Conservation (phyloP, 2,888 invertebrate species). For the Copidosoma aretas region DNA sequence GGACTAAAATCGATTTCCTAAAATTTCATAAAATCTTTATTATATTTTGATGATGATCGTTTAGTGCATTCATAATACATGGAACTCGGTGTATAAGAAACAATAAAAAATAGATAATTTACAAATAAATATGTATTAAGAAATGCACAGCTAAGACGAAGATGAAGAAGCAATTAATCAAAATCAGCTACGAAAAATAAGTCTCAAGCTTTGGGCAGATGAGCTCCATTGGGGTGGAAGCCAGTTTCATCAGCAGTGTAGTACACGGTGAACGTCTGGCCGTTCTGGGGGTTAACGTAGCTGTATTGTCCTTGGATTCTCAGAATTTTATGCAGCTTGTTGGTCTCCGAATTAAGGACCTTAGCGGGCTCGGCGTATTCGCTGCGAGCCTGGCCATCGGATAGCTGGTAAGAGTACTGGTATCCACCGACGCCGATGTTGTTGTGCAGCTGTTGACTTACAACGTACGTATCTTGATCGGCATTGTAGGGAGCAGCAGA, state of each 20-base stretch:
- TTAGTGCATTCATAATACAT: no score
- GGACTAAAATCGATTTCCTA: no score
- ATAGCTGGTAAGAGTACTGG: conserved; percentile 40
- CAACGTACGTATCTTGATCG: conserved; percentile 26
- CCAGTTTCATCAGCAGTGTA: conserved; percentile 51
- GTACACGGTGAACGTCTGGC: conserved; percentile 45
- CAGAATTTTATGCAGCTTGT: conserved; percentile 41
- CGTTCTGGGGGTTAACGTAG: conserved; percentile 45
- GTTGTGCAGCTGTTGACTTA: conserved; percentile 33
- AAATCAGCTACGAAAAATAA: neutral
- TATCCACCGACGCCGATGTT: conserved; percentile 43
- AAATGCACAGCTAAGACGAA: neutral
- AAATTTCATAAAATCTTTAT: no score
- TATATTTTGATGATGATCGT: no score
- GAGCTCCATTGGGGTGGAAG: conserved; percentile 47
- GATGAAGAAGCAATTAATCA: neutral
- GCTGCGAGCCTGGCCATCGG: conserved; percentile 43
- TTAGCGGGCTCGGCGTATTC: conserved; percentile 49
- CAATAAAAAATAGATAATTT: no score
- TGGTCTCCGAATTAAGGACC: conserved; percentile 41
- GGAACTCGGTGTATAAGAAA: no score
- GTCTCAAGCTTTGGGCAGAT: conserved; percentile 22
- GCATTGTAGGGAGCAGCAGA: conserved; percentile 21
- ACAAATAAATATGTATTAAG: neutral
- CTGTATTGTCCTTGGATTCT: conserved; percentile 50